phyloP scores from a whole-genome alignment of 2,113 vertebrate species.

The Machaerirhynchus nigripectus region DNA sequence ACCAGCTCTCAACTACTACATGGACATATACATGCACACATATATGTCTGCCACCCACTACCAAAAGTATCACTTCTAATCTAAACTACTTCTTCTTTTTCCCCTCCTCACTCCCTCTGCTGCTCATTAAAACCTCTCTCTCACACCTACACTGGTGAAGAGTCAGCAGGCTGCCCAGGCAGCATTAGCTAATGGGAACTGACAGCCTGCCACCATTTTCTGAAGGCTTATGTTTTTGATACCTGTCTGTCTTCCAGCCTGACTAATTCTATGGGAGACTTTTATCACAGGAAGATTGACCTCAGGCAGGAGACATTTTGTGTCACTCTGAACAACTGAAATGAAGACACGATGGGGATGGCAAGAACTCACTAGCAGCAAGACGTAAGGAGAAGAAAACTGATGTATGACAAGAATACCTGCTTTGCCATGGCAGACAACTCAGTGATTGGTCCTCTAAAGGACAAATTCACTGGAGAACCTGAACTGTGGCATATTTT shows the following conservation, averaged over 20 bases:
- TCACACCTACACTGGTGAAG: neutral
- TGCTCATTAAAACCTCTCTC: slow-evolving; percentile 58
- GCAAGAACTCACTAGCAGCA: neutral
- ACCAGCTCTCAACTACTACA: neutral
- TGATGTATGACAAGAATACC: neutral
- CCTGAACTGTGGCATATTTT: neutral
- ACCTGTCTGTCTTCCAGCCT: slow-evolving; percentile 39
- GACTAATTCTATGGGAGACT: slow-evolving; percentile 25
- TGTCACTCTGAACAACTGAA: slow-evolving; percentile 26
- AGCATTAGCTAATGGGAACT: slow-evolving; percentile 33
- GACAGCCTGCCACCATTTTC: slow-evolving; percentile 46
- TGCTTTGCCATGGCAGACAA: neutral
- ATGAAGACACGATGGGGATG: neutral
- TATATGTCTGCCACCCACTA: neutral
- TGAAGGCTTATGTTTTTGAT: neutral
- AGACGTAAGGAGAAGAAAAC: slow-evolving; percentile 13
- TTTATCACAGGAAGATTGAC: slow-evolving; percentile 48
- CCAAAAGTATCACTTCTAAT: neutral
- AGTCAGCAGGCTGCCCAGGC: slow-evolving; percentile 33
- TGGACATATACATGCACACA: neutral
- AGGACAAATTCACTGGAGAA: neutral
- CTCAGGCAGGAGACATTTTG: slow-evolving; percentile 41
- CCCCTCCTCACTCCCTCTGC: neutral
- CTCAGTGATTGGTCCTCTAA: neutral
- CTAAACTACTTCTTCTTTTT: neutral